Percentiles rank a stretch among this genome's conserved stretches.
Conservation (phyloP, 2,888 invertebrate genomes). For the Andrena minutula region DNA sequence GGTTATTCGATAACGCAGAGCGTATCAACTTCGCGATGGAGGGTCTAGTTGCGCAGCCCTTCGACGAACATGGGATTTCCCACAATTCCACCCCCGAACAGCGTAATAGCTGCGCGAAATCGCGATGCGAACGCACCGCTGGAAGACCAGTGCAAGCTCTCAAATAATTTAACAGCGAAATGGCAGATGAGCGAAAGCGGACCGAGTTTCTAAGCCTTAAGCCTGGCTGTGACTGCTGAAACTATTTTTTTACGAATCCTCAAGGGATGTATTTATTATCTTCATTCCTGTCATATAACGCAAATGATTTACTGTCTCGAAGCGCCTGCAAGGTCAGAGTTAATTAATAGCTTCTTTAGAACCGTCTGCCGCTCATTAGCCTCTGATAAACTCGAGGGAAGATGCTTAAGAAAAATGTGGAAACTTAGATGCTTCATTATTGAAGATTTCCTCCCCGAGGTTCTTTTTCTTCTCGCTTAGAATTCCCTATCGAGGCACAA, state of each 20-base stretch:
- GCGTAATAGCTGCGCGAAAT: conserved; percentile 4
- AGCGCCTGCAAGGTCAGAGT: too few species aligned
- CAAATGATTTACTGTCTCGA: too few species aligned
- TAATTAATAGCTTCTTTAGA: neutral
- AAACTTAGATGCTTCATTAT: neutral
- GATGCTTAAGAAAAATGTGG: neutral
- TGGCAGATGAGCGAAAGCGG: neutral
- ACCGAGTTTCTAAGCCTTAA: neutral
- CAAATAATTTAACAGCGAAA: neutral
- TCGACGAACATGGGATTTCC: neutral
- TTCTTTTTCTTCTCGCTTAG: neutral
- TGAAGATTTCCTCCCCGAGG: neutral
- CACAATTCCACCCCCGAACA: neutral
- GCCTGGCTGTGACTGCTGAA: too few species aligned
- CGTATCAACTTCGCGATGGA: conserved; percentile 11
- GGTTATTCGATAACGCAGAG: conserved; percentile 11
- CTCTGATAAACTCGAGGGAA: neutral
- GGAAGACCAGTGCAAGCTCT: neutral
- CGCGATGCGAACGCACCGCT: neutral
- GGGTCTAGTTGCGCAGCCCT: neutral
- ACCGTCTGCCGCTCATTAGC: neutral
- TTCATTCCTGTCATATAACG: neutral
- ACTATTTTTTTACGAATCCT: too few species aligned
- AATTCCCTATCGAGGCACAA: conserved; percentile 3
- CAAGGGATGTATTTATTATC: too few species aligned